Evolutionary conservation across 1,140 invertebrate species (phyloP), one percentile per base, ranked within the genome.

Genomic region (Zaprionus capensis): DNA sequence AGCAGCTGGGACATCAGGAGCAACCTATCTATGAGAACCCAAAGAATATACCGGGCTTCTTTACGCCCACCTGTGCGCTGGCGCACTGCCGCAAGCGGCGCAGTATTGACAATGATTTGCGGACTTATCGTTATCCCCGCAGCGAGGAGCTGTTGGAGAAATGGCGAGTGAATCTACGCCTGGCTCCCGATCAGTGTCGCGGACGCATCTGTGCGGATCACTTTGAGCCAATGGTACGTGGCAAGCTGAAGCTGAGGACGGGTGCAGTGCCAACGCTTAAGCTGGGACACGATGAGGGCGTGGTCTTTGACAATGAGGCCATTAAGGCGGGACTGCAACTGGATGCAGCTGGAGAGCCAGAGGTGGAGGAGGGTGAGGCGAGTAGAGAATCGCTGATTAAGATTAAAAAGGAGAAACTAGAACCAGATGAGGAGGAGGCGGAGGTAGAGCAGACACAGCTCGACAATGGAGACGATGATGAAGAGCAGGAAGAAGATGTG

Each of bases 261-360:
- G 84, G 88, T 3, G 91, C 91, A 1, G 91, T 92, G 53, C 91
- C 91, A 2, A 92, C 91, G 2, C 22, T 92, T 1, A 91, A 92
- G 22, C 62, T 92, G 34, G 91, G 91, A 4, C 91, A 92, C 26
- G 64, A 92, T 7, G 87, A 91, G 26, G 73, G 53, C 6, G 36
- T 86, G 4, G 55, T 79, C n/a, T 92, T 78, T 49, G 80, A 90
- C 36, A 90, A 90, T 53, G 85, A 90, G 49, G 85, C 67, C 11
- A 90, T 90, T 2, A 90, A 91, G 56, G 71, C 72, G 5, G 76
- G 68, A 9, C 31, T 90, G 44, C 63, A 73, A 38, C 36, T 61
- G n/a, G 63, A 49, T 5, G 53, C 2, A 3, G 15, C 17, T 2
- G 31, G 0, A 12, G 57, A 75, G n/a, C 14, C 31, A 3, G 85